Conservation (phyloP, 2,888 invertebrate genomes). For the Disparrhopalites patrizii region DNA sequence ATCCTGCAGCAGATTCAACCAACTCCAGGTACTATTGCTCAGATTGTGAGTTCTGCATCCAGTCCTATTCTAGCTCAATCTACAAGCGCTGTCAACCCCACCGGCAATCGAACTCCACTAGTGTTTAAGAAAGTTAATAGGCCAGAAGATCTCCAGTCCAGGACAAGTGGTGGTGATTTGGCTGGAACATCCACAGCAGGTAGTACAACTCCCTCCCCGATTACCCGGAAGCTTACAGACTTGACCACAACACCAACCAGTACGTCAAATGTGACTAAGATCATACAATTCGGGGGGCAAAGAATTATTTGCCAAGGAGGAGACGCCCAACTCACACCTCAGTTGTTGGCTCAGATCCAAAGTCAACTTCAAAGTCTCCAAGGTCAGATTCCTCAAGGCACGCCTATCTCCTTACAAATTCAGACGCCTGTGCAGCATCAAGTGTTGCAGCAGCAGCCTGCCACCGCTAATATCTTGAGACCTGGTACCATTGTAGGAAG, state of each 20-base stretch:
- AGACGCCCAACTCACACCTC: slow-evolving; percentile 20
- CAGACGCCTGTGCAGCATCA: background rate
- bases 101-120: background rate
- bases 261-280: slow-evolving; percentile 8
- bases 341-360: slow-evolving; percentile 23
- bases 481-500: slow-evolving; percentile 22
- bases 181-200: background rate
- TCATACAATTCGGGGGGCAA: slow-evolving; percentile 7
- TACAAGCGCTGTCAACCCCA: background rate
- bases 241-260: background rate
- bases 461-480: background rate
- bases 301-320: slow-evolving; percentile 17
- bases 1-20: slow-evolving; percentile 14
- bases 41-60: background rate
- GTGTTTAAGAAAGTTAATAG: slow-evolving; percentile 21
- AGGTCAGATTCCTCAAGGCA: slow-evolving; percentile 10
- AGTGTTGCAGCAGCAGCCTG: no score
- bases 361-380: slow-evolving; percentile 23
- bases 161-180: background rate
- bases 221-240: background rate
- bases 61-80: background rate
- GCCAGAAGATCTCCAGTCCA: background rate
- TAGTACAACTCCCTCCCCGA: background rate
- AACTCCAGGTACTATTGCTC: background rate
- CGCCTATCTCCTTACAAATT: slow-evolving; percentile 18